Percentiles rank a stretch among this genome's conserved stretches.
Evolutionary conservation across 1,140 invertebrate genomes (phyloP).

Genomic region (Pseudomyrmex flavicornis): DNA sequence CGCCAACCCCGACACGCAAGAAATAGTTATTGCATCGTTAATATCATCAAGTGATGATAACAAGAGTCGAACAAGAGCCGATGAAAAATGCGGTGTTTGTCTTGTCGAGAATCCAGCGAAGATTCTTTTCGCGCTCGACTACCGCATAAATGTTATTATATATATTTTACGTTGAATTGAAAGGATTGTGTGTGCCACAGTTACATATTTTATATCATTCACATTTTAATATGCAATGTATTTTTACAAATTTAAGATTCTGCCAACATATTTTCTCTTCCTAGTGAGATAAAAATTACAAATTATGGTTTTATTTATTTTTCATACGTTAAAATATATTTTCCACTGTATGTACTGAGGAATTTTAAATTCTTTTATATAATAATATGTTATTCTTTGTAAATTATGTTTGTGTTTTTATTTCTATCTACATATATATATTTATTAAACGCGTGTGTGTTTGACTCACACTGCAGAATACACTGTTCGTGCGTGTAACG

Average conservation of each 20-base stretch:
- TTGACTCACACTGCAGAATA: conserved; percentile 66
- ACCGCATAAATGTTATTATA: too few relatives aligned
- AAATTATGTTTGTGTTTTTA: background rate
- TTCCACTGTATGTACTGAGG: too few relatives aligned
- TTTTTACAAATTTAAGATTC: too few relatives aligned
- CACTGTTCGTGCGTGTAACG: conserved; percentile 29
- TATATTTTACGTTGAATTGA: too few relatives aligned
- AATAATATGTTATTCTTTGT: background rate
- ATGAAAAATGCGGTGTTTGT: background rate
- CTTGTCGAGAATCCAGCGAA: background rate
- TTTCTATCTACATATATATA: conserved; percentile 74
- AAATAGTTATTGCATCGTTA: conserved; percentile 36
- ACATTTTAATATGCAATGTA: too few relatives aligned
- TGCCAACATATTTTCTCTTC: too few relatives aligned
- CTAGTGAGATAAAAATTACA: too few relatives aligned
- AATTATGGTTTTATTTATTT: too few relatives aligned
- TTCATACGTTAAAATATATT: too few relatives aligned
- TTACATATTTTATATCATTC: too few relatives aligned
- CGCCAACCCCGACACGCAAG: conserved; percentile 12
- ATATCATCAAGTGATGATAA: background rate
- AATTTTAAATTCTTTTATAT: background rate
- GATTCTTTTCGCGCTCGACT: background rate
- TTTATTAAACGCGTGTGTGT: conserved; percentile 55
- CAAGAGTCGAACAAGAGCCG: background rate
- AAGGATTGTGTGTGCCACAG: too few relatives aligned